Evolutionary conservation across 2,113 vertebrate genomes (phyloP).

Genomic region (pig (Sus scrofa)): DNA sequence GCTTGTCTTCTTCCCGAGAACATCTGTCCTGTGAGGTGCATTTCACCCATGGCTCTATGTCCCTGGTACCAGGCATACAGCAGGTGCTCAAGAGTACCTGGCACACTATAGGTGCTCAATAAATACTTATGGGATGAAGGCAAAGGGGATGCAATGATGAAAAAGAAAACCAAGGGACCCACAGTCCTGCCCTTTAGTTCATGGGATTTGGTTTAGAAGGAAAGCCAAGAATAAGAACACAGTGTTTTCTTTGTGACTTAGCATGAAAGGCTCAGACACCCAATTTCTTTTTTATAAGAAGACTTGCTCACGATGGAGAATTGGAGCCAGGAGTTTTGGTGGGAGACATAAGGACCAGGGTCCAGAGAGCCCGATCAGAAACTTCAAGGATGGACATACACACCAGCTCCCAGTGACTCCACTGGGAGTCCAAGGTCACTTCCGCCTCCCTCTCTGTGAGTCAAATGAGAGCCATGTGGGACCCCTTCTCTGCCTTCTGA

Average conservation of each 20-base stretch:
- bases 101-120: background rate
- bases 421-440: accelerated
- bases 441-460: too few species aligned
- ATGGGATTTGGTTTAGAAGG: background rate
- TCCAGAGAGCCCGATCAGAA: background rate
- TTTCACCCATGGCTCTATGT: background rate
- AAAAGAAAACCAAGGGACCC: background rate
- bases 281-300: background rate
- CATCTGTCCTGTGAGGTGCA: background rate
- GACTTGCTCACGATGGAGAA: background rate
- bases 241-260: background rate
- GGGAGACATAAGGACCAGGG: background rate
- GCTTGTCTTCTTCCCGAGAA: background rate
- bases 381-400: too few species aligned
- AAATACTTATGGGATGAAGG: background rate
- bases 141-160: background rate
- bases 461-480: background rate
- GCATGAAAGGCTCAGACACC: background rate
- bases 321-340: background rate
- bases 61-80: background rate
- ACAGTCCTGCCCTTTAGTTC: background rate
- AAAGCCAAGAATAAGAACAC: background rate
- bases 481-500: background rate
- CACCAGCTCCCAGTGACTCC: accelerated
- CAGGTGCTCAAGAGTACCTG: background rate